phyloP scores from a whole-genome alignment of 92 coral and sea anemone genomes.

The Phenganax subtilis region DNA sequence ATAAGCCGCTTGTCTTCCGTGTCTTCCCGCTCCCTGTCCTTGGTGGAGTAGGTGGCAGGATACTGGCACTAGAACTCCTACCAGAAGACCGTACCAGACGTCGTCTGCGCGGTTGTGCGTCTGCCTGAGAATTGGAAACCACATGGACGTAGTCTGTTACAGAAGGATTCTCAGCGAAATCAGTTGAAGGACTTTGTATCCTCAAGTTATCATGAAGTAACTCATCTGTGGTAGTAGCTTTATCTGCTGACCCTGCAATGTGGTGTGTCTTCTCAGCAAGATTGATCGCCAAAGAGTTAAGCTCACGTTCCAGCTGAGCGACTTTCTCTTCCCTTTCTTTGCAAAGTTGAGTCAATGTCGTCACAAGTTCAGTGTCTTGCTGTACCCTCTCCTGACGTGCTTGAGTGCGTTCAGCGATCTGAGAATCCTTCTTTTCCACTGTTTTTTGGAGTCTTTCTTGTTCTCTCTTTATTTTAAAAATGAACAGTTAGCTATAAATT shows the following conservation, averaged over 20 bases:
- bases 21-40: slow-evolving; percentile 65
- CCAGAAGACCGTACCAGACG: slow-evolving; percentile 47
- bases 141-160: neutral
- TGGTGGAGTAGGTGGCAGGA: slow-evolving; percentile 78
- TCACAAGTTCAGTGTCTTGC: slow-evolving; percentile 54
- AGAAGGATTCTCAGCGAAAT: neutral
- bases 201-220: slow-evolving; percentile 2
- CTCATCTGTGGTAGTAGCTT: slow-evolving; percentile 15
- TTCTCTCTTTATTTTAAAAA: slow-evolving; percentile 58
- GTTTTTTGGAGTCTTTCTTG: slow-evolving; percentile 77
- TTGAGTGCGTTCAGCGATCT: slow-evolving; percentile 43
- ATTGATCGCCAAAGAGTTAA: slow-evolving; percentile 46
- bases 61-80: slow-evolving; percentile 40
- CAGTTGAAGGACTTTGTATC: neutral
- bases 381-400: slow-evolving; percentile 42
- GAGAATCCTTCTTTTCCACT: slow-evolving; percentile 48
- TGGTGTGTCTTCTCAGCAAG: slow-evolving; percentile 26
- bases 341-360: slow-evolving; percentile 55
- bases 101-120: slow-evolving; percentile 26
- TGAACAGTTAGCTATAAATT: neutral
- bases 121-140: neutral
- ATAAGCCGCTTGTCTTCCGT: slow-evolving; percentile 61
- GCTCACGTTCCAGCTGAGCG: slow-evolving; percentile 60
- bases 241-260: slow-evolving; percentile 43
- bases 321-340: slow-evolving; percentile 67